These are phyloP conservation scores for Terebella lapidaria DNA, from an alignment of 2,888 invertebrate species.

Conservation along the genomic window DNA sequence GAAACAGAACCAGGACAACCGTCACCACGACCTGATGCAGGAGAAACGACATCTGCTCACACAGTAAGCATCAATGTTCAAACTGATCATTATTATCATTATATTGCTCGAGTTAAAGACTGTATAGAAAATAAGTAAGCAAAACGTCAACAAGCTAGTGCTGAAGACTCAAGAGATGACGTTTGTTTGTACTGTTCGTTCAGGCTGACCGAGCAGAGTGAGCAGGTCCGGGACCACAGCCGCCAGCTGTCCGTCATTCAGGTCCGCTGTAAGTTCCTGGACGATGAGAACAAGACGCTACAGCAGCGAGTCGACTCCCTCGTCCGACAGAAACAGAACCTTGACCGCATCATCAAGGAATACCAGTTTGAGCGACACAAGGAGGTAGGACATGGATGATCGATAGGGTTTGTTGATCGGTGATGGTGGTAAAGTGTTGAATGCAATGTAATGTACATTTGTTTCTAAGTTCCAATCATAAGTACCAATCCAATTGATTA, in stretches of 20 bases:
- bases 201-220: conserved; percentile 44
- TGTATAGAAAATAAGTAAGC: too few species aligned
- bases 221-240: conserved; percentile 36
- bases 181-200: too few species aligned
- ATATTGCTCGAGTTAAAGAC: too few species aligned
- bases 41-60: conserved; percentile 44
- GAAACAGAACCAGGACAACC: conserved; percentile 34
- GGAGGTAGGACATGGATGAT: conserved; percentile 36
- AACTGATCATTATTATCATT: too few species aligned
- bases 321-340: conserved; percentile 38
- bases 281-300: conserved; percentile 44
- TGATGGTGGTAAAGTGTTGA: too few species aligned
- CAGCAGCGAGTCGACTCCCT: conserved; percentile 39
- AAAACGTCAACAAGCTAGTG: too few species aligned
- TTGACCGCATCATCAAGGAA: conserved; percentile 40
- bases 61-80: conserved; percentile 45
- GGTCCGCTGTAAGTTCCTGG: conserved; percentile 38
- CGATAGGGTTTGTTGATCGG: too few species aligned
- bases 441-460: too few species aligned
- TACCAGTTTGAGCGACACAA: conserved; percentile 35
- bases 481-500: too few species aligned
- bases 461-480: too few species aligned
- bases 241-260: conserved; percentile 40
- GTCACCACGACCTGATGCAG: conserved; percentile 34
- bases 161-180: too few species aligned